Evolutionary conservation across 2,113 vertebrate species (phyloP).

Genomic region (Oncorhynchus tshawytscha): DNA sequence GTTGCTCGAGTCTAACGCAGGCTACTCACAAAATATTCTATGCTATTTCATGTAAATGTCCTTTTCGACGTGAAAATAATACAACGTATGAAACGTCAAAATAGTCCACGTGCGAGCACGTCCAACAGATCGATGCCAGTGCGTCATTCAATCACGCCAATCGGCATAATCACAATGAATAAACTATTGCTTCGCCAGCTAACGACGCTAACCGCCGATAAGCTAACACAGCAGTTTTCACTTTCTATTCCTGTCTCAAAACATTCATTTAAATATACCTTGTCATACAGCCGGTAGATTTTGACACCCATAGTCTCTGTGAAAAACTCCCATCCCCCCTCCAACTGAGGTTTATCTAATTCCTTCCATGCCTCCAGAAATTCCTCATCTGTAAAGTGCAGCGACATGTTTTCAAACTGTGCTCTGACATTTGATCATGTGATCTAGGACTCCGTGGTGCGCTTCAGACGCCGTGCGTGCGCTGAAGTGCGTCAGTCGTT

Average conservation of each 20-base stretch:
- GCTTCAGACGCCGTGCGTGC: neutral
- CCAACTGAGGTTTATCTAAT: conserved; percentile 71
- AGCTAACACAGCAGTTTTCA: neutral
- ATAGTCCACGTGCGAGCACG: no score
- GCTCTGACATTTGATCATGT: conserved; percentile 19
- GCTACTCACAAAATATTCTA: no score
- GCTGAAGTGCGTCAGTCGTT: conserved; percentile 7
- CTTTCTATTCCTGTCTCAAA: neutral
- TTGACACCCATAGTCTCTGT: conserved; percentile 72
- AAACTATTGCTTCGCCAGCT: neutral
- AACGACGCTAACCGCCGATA: neutral
- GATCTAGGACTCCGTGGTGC: neutral
- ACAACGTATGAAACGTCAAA: no score
- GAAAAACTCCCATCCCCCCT: conserved; percentile 79
- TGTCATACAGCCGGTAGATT: conserved; percentile 76
- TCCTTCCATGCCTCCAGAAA: conserved; percentile 78
- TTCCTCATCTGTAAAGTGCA: conserved; percentile 72
- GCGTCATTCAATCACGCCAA: no score
- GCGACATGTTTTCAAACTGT: conserved; percentile 29
- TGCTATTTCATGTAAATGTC: no score
- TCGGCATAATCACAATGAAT: no score
- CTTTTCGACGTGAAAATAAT: no score
- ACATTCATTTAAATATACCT: conserved; percentile 67
- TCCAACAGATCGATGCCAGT: no score
- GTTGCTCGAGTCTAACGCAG: no score